Percentiles rank a stretch among this genome's conserved stretches.
phyloP scores from a whole-genome alignment of 2,797 vertebrate species.

The Brachymystax lenok region DNA sequence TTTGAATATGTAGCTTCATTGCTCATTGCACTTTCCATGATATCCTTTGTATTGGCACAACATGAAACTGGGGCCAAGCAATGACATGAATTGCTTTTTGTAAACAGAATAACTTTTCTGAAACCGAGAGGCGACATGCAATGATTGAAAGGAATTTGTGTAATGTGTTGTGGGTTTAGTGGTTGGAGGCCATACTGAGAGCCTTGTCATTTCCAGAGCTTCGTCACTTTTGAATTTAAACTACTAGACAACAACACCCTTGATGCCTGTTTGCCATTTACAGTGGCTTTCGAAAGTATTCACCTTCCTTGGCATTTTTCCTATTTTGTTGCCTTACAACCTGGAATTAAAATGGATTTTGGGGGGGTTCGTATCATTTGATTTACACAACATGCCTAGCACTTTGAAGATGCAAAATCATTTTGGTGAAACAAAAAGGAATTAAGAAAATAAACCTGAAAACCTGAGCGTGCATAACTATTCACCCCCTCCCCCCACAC shows the following conservation, averaged over 20 bases:
- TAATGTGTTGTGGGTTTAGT: neutral
- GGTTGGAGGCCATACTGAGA: neutral
- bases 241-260: neutral
- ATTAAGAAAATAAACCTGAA: too few relatives aligned
- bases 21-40: neutral
- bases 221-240: neutral
- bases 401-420: too few relatives aligned
- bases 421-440: too few relatives aligned
- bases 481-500: too few relatives aligned
- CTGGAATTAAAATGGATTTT: too few relatives aligned
- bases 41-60: neutral
- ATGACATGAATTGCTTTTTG: neutral
- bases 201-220: neutral
- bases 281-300: too few relatives aligned
- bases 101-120: neutral
- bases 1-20: neutral
- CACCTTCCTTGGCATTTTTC: too few relatives aligned
- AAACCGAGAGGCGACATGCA: neutral
- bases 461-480: too few relatives aligned
- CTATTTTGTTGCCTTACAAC: neutral
- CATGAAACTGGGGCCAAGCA: neutral
- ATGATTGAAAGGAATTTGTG: neutral
- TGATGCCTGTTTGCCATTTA: neutral
- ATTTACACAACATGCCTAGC: too few relatives aligned
- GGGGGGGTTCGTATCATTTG: too few relatives aligned